Conservation (phyloP, 2,888 invertebrate genomes). For the Hypomecis atomaria region DNA sequence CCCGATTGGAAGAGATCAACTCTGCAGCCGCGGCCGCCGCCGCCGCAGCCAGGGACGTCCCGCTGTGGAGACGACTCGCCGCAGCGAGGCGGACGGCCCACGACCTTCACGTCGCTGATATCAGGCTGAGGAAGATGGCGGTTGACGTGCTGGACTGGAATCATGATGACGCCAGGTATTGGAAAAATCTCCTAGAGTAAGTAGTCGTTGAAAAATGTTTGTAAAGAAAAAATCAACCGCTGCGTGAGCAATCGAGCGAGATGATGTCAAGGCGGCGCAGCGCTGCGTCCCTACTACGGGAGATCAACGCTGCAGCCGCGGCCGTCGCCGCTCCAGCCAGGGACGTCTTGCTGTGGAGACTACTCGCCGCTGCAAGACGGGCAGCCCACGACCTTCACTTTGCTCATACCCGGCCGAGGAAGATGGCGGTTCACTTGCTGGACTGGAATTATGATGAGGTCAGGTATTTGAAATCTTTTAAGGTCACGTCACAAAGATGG, state of each 20-base stretch:
- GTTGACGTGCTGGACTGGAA: slow-evolving; percentile 97
- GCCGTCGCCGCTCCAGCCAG: slow-evolving; percentile 95
- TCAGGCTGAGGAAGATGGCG: slow-evolving; percentile 96
- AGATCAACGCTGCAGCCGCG: slow-evolving; percentile 97
- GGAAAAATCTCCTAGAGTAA: not conserved
- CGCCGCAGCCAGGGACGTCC: slow-evolving; percentile 93
- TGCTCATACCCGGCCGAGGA: slow-evolving; percentile 94
- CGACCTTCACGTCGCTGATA: slow-evolving; percentile 95
- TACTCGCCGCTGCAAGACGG: slow-evolving; percentile 91
- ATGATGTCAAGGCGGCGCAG: slow-evolving; percentile 93
- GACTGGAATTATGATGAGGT: slow-evolving; percentile 98
- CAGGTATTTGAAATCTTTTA: slow-evolving; percentile 61
- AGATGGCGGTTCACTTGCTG: slow-evolving; percentile 96
- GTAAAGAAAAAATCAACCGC: slow-evolving; percentile 87
- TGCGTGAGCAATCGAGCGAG: slow-evolving; percentile 91
- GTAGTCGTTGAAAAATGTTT: not conserved
- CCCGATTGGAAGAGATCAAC: slow-evolving; percentile 97
- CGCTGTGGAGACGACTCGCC: slow-evolving; percentile 95
- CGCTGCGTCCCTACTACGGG: slow-evolving; percentile 89
- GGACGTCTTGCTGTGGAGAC: slow-evolving; percentile 94
- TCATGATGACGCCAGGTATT: slow-evolving; percentile 92
- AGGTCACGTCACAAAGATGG: too few species aligned
- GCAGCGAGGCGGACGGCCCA: slow-evolving; percentile 90
- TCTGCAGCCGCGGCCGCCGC: slow-evolving; percentile 96
- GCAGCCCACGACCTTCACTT: slow-evolving; percentile 94